Evolutionary conservation across 2,888 invertebrate genomes (phyloP).

Genomic region (Archips crataeganus): DNA sequence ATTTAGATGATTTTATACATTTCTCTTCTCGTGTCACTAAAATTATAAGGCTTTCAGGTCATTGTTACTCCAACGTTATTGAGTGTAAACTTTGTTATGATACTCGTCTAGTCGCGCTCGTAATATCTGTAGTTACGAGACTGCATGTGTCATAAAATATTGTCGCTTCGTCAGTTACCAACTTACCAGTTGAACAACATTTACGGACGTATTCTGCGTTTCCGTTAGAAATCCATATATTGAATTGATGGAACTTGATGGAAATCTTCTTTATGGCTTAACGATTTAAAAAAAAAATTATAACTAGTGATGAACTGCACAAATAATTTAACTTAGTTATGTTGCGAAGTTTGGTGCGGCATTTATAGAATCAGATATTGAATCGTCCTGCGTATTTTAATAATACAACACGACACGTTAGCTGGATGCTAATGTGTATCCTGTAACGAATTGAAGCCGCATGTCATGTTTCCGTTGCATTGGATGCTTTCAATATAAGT

Average conservation of each 20-base stretch:
- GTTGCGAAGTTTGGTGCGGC: background rate
- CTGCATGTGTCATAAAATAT: slow-evolving; percentile 50
- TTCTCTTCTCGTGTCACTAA: slow-evolving; percentile 17
- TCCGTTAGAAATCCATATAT: background rate
- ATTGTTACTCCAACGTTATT: slow-evolving; percentile 17
- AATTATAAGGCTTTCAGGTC: background rate
- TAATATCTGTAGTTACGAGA: slow-evolving; percentile 56
- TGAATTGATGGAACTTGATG: background rate
- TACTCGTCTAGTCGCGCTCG: slow-evolving; percentile 43
- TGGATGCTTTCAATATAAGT: slow-evolving; percentile 54
- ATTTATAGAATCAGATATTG: background rate
- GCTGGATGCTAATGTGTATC: slow-evolving; percentile 10
- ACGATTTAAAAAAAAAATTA: no score
- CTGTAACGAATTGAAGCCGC: slow-evolving; percentile 51
- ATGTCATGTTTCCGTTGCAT: slow-evolving; percentile 54
- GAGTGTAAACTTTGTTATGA: slow-evolving; percentile 43
- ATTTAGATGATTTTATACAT: background rate
- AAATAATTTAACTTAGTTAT: no score
- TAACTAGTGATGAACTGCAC: no score
- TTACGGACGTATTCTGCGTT: background rate
- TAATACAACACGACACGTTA: background rate
- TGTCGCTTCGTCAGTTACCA: slow-evolving; percentile 37
- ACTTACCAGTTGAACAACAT: background rate
- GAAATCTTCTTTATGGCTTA: no score
- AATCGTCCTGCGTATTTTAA: background rate